Base-by-base conservation (phyloP, 2,888 invertebrate genomes). In the Melolontha melolontha region DNA sequence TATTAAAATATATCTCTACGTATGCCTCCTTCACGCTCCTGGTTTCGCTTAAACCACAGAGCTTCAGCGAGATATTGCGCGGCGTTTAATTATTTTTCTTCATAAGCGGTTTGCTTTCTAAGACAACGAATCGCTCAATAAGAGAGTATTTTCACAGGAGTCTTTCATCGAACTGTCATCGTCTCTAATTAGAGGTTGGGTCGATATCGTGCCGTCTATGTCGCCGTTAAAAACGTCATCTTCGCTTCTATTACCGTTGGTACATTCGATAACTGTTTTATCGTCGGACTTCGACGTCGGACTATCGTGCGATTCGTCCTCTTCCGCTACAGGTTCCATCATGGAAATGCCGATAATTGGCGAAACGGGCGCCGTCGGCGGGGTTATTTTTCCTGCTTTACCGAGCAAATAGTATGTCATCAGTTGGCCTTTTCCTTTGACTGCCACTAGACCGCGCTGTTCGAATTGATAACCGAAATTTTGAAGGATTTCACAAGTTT, bases 391-490 rank as follows among this genome's bases (percentile, higher is more conserved):
- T 29, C 80, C 81, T 4, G 84, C 83, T 79, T 87, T 87, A 74
- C 91, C 91, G 80, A 88, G 86, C 73, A 98, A 85, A 81, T 97
- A 97, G 84, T 95, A 97, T 1, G 97, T 98, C 91, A 96, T 93
- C 67, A 98, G 87, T 81, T 97, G 93, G 11, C 98, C 98, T 84
- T 98, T 98, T 74, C 98, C 98, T 84, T 98, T 98, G 51, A 98
- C 98, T 47, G 94, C 92, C 11, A 98, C 97, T 69, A 97, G 85
- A 5, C 98, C 98, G 1, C 98, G 90, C 80, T 97, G 96, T 81
- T 95, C 95, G 82, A 98, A 97, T 72, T 90, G 91, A 83, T 95
- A 98, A 0, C 96, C 96, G 80, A 95, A 97, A 59, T 89, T 88
- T 79, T 94, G 90, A 22, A 98, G 87, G 72, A 98, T 96, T 75